Evolutionary conservation across 2,888 invertebrate genomes (phyloP), one percentile per base, ranked within the genome.

Genomic region (Tridacna gigas): DNA sequence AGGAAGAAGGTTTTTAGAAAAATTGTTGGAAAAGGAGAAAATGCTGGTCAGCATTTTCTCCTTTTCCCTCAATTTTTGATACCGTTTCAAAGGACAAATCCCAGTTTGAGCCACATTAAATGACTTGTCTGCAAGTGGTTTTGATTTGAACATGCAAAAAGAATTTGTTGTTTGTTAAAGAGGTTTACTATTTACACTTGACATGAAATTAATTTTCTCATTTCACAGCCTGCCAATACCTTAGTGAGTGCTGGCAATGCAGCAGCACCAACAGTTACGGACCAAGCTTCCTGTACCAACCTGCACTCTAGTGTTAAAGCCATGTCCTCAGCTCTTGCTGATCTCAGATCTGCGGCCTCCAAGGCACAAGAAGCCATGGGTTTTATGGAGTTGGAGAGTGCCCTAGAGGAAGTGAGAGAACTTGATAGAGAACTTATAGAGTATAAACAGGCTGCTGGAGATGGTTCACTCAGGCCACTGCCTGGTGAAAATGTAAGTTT

Each of bases 401-500:
- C 98, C 0, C 96, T 97, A 0, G 97, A 98, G 90, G 96, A 97
- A 79, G 97, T 99, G 63, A 96, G 96, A 15, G 96, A 97, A 63
- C 95, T 99, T 66, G 97, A 97, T 92, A 96, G 96, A 56, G 98
- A 99, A 90, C 95, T 99, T 26, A 96, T 97, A 45, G 98, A 97
- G 91, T 97, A 97, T 86, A 97, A 97, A 78, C 96, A 96, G 83
- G 97, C 97, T 0, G 97, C 97, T 0, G 95, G 96, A 47, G 96
- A 96, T 0, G 96, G 97, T 82, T 96, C 96, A 28, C 95, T 99
- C 63, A 96, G 96, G 82, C 98, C 98, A 0, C 95, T 98, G 88
- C 98, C 98, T 0, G 98, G 97, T 66, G 97, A 98, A 94, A 97
- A 97, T 22, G 96, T 97, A 86, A 94, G 95, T 89, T 37, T 37